phyloP scores from a whole-genome alignment of 2,797 vertebrate genomes.

The Leptoclinus maculatus region DNA sequence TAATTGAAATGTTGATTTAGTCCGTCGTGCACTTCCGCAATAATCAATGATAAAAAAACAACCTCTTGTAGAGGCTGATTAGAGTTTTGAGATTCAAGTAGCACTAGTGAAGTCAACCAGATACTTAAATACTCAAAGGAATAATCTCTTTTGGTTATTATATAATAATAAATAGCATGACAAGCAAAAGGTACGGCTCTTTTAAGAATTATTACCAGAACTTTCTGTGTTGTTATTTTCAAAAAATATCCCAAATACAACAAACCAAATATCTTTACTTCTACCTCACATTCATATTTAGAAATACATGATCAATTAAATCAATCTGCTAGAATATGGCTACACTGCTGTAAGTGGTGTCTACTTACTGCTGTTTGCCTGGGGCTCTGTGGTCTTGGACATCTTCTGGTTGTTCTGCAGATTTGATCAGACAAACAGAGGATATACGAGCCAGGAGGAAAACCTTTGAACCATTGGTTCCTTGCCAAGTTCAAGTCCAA shows the following conservation, averaged over 20 bases:
- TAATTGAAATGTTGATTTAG: conserved; percentile 15
- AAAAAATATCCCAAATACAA: background rate
- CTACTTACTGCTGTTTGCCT: conserved; percentile 70
- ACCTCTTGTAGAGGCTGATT: background rate
- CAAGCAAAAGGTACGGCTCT: background rate
- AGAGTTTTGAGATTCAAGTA: background rate
- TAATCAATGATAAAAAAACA: conserved; percentile 25
- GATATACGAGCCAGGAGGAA: conserved; percentile 12
- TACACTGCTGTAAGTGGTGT: conserved; percentile 11
- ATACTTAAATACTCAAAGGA: background rate
- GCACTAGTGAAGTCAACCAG: background rate
- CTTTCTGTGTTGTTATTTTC: background rate
- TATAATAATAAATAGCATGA: background rate
- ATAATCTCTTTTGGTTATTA: background rate
- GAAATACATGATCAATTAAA: background rate
- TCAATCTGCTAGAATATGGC: background rate
- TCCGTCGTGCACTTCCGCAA: background rate
- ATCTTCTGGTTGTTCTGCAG: conserved; percentile 52
- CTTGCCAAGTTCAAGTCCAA: conserved; percentile 9
- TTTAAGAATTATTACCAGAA: background rate
- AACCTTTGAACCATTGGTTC: conserved; percentile 64
- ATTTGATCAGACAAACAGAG: conserved; percentile 16
- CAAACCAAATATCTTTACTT: background rate
- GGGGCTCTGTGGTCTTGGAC: conserved; percentile 47
- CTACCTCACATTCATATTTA: background rate